Evolutionary conservation across 2,113 vertebrate species (phyloP), one percentile per base, ranked within the genome.

Genomic region (Hyla sarda): DNA sequence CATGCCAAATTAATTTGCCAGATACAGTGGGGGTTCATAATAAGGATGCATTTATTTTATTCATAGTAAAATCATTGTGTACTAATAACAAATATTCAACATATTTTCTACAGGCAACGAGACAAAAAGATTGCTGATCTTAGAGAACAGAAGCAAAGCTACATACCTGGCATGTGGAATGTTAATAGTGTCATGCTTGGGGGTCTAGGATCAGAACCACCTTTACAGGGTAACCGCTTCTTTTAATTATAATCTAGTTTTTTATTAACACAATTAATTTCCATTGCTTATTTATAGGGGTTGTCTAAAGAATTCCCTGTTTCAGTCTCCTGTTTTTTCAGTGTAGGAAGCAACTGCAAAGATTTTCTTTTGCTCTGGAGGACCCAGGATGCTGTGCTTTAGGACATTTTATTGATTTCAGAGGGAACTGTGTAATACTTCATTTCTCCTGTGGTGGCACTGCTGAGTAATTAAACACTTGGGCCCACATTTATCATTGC

Each of bases 161-260:
- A 78, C 32, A 25, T 23, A 14, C 19, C 82, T 56, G 88, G 88
- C n/a, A 48, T 80, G 58, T 88, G 88, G 88, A 88, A 88, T 65
- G 67, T 87, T 41, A 88, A 87, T 50, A 69, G 74, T 48, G 71
- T 88, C 34, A 87, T 88, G 88, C 67, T 88, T n/a, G 88, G 88
- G 32, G 88, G 88, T 52, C 85, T 88, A 2, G 88, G 88, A 62
- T 84, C 56, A 56, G 75, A 87, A 41, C 88, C 88, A 65, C 17
- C 10, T 23, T 41, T 82, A 80, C 23, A 87, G 52, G 85, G 88
- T 88, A 87, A 79, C 34, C 19, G 45, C 72, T 32, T 48, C 0
- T 37, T 34, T 37, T 34, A 19, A 69, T 34, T 69, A 19, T 4
- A 23, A 30, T 32, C 28, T 67, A 32, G 4, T 14, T 12, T 32